These are phyloP conservation scores for Phenganax marumi DNA, from an alignment of 92 coral and sea anemone species.

Conservation along the genomic window DNA sequence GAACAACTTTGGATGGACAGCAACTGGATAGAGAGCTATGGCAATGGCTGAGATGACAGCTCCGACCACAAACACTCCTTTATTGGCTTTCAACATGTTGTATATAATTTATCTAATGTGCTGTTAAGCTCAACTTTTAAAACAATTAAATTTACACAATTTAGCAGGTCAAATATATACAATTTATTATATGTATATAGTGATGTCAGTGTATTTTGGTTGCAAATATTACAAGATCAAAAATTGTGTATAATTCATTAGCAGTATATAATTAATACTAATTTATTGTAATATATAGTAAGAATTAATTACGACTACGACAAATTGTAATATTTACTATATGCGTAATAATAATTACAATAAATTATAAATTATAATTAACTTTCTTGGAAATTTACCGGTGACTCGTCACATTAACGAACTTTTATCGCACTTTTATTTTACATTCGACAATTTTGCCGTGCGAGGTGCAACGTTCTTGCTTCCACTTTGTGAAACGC, in stretches of 20 bases:
- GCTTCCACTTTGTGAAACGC: background rate
- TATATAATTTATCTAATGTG: background rate
- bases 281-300: too few relatives aligned
- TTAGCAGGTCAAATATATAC: background rate
- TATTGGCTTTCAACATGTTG: conserved; percentile 65
- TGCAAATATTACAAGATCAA: too few relatives aligned
- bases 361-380: too few relatives aligned
- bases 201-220: too few relatives aligned
- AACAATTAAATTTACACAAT: background rate
- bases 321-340: too few relatives aligned
- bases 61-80: conserved; percentile 75
- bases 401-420: background rate
- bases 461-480: too few relatives aligned
- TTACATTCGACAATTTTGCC: background rate
- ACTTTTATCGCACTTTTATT: background rate
- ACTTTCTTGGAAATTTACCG: too few relatives aligned
- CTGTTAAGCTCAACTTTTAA: background rate
- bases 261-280: too few relatives aligned
- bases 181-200: too few relatives aligned
- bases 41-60: conserved; percentile 77
- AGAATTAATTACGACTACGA: too few relatives aligned
- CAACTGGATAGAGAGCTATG: conserved; percentile 78
- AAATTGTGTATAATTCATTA: too few relatives aligned
- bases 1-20: conserved; percentile 75
- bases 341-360: too few relatives aligned